Evolutionary conservation across 2,113 vertebrate species (phyloP).

Genomic region (Columbina picui): DNA sequence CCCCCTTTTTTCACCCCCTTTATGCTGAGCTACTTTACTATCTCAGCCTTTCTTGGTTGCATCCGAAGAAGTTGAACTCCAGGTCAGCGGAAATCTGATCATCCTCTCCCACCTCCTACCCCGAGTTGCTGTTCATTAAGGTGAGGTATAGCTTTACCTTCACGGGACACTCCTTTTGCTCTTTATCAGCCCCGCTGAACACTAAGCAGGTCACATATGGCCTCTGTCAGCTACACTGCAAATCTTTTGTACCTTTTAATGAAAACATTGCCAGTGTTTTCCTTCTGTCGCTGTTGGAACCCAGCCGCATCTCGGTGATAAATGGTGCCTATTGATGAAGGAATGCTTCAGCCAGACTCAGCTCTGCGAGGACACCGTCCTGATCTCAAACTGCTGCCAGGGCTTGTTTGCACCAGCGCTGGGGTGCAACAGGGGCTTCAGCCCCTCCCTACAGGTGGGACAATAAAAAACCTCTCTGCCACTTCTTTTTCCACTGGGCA

Average conservation of each 20-base stretch:
- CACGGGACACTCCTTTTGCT: slow-evolving; percentile 58
- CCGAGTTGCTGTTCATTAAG: slow-evolving; percentile 57
- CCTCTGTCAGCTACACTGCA: slow-evolving; percentile 66
- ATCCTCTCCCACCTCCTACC: slow-evolving; percentile 50
- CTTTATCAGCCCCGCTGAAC: slow-evolving; percentile 45
- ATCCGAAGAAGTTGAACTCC: slow-evolving; percentile 63
- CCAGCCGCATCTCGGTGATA: slow-evolving; percentile 51
- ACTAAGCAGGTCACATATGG: slow-evolving; percentile 70
- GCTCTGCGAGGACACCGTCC: not conserved
- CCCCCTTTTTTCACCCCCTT: not conserved
- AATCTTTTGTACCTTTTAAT: slow-evolving; percentile 68
- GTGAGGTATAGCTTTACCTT: slow-evolving; percentile 72
- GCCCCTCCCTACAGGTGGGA: not conserved
- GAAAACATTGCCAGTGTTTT: slow-evolving; percentile 67
- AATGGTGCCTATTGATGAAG: slow-evolving; percentile 48
- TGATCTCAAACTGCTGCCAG: not conserved
- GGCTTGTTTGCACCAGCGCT: not conserved
- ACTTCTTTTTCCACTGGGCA: not conserved
- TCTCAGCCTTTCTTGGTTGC: slow-evolving; percentile 14
- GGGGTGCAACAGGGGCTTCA: not conserved
- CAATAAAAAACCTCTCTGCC: not conserved
- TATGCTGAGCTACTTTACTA: not conserved
- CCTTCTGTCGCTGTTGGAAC: slow-evolving; percentile 53
- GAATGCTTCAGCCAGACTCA: slow-evolving; percentile 18
- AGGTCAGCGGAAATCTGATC: slow-evolving; percentile 70